phyloP scores from a whole-genome alignment of 1,140 invertebrate species.

The Anoplophora glabripennis region DNA sequence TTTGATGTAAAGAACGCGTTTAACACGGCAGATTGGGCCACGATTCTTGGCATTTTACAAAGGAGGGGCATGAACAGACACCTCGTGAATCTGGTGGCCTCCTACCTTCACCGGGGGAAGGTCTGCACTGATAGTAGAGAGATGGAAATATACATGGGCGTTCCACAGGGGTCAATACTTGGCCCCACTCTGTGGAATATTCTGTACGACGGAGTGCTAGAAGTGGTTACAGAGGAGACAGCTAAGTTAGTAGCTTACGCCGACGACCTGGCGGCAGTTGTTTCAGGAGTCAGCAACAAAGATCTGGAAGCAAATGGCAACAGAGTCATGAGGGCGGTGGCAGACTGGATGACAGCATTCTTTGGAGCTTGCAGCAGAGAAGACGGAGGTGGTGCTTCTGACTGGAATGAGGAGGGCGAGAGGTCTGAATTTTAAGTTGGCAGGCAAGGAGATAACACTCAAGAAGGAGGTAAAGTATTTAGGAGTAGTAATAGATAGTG shows the following conservation, averaged over 20 bases:
- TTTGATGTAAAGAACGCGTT: too few species aligned
- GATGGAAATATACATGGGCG: neutral
- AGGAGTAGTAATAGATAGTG: too few species aligned
- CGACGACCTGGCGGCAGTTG: too few species aligned
- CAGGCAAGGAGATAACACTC: neutral
- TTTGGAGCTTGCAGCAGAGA: too few species aligned
- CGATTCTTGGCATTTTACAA: neutral
- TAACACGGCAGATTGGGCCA: neutral
- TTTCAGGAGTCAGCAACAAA: neutral
- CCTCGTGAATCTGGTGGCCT: too few species aligned
- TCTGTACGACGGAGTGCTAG: too few species aligned
- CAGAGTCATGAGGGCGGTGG: too few species aligned
- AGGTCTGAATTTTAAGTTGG: too few species aligned
- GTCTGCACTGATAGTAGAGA: neutral
- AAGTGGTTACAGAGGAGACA: neutral
- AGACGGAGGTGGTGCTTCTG: too few species aligned
- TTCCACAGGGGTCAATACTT: neutral
- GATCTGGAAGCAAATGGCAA: too few species aligned
- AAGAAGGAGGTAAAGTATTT: slow-evolving; percentile 1
- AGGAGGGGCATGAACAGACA: slow-evolving; percentile 11
- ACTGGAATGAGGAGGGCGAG: too few species aligned
- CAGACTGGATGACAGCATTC: neutral
- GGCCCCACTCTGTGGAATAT: neutral
- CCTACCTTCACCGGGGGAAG: neutral
- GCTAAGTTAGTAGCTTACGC: too few species aligned